Conservation (phyloP, 1,140 invertebrate genomes). For the Ostrea edulis region DNA sequence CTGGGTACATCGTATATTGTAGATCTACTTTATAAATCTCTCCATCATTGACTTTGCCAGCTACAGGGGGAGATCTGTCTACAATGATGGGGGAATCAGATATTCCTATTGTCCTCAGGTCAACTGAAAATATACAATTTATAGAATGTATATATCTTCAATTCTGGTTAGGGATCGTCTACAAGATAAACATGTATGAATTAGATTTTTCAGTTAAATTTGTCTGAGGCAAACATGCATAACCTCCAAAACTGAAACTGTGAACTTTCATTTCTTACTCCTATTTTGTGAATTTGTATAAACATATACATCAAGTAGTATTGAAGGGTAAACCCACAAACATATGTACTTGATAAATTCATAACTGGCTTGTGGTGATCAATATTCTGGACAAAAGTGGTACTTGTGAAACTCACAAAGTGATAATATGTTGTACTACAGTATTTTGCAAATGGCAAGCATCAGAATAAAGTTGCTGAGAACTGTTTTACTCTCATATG, state of each 20-base stretch:
- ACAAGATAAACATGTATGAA: neutral
- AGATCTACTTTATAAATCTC: conserved; percentile 53
- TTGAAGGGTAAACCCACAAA: too few species aligned
- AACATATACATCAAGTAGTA: too few species aligned
- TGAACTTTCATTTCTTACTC: too few species aligned
- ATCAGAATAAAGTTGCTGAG: neutral
- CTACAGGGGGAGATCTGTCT: conserved; percentile 57
- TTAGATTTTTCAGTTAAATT: too few species aligned
- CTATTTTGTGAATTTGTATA: too few species aligned
- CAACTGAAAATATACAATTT: conserved; percentile 49
- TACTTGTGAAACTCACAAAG: too few species aligned
- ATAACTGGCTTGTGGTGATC: too few species aligned
- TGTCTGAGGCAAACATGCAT: too few species aligned
- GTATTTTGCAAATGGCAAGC: neutral
- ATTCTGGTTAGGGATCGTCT: too few species aligned
- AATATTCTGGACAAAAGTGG: too few species aligned
- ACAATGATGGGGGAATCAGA: conserved; percentile 61
- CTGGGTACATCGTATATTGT: conserved; percentile 54
- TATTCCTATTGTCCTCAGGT: conserved; percentile 51
- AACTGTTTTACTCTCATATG: neutral
- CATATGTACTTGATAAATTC: too few species aligned
- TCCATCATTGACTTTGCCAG: conserved; percentile 64
- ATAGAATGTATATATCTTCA: too few species aligned
- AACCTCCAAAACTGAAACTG: neutral
- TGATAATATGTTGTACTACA: neutral